Conservation (phyloP, 2,888 invertebrate genomes). For the Stenurella melanura region DNA sequence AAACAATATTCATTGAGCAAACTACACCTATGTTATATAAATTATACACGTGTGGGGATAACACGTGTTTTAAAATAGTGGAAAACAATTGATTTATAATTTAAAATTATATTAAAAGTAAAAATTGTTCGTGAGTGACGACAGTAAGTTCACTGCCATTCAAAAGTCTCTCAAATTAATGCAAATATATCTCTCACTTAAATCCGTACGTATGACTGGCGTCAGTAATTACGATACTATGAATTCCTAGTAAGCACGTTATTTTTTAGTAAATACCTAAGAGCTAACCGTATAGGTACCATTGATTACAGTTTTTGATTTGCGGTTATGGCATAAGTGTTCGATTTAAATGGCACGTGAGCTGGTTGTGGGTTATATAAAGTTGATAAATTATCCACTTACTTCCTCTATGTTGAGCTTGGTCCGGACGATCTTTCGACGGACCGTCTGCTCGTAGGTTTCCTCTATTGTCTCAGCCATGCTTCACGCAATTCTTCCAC, state of each 20-base stretch:
- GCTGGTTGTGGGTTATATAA: slow-evolving; percentile 21
- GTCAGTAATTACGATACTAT: neutral
- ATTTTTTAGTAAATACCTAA: neutral
- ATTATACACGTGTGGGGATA: neutral
- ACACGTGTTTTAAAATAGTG: neutral
- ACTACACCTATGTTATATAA: neutral
- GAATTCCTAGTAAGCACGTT: neutral
- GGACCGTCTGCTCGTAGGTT: slow-evolving; percentile 81
- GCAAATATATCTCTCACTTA: neutral
- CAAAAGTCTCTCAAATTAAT: neutral
- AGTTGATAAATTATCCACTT: slow-evolving; percentile 69
- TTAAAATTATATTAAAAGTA: neutral
- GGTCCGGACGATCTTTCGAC: slow-evolving; percentile 82
- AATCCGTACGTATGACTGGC: neutral
- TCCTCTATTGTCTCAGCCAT: slow-evolving; percentile 84
- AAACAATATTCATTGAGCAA: neutral
- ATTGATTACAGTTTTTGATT: neutral
- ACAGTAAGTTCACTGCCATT: neutral
- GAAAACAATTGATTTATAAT: neutral
- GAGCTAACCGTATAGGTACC: neutral
- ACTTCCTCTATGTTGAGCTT: slow-evolving; percentile 85
- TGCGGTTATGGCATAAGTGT: neutral
- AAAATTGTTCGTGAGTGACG: neutral
- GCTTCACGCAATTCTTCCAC: slow-evolving; percentile 51
- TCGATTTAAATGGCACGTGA: slow-evolving; percentile 1